These are phyloP conservation scores for Chironomus tentans DNA, from an alignment of 2,888 invertebrate genomes.

Conservation along the genomic window DNA sequence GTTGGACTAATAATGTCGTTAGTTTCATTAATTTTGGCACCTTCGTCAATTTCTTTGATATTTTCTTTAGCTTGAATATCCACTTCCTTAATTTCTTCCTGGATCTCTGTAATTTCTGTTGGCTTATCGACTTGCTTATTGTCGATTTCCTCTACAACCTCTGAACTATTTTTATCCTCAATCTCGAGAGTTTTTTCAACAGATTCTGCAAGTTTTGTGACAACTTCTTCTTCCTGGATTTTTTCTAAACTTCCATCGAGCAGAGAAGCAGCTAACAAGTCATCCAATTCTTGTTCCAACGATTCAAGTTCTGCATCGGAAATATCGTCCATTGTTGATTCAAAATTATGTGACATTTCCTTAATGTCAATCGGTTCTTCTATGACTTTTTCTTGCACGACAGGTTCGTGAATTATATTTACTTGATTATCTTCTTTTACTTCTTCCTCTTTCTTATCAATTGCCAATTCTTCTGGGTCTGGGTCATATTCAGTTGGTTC, in stretches of 20 bases:
- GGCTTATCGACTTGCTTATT: constrained; percentile 28
- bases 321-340: constrained; percentile 43
- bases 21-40: neutral
- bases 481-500: constrained; percentile 10
- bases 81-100: neutral
- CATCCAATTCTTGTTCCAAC: constrained; percentile 41
- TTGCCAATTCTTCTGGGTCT: neutral
- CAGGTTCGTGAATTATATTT: constrained; percentile 3
- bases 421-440: constrained; percentile 12
- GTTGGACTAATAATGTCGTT: constrained; percentile 1
- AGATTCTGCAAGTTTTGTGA: constrained; percentile 33
- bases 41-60: constrained; percentile 9
- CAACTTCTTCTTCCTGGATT: neutral
- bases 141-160: constrained; percentile 33
- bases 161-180: constrained; percentile 31
- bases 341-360: constrained; percentile 34
- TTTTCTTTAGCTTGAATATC: constrained; percentile 13
- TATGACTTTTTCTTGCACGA: constrained; percentile 21
- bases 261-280: neutral
- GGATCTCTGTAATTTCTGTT: neutral
- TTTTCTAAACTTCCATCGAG: constrained; percentile 32
- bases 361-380: constrained; percentile 24
- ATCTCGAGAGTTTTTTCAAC: constrained; percentile 37
- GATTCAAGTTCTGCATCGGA: constrained; percentile 43
- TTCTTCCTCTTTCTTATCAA: constrained; percentile 14